These are phyloP conservation scores for Emydoidea blandingii DNA, from an alignment of 2,797 vertebrate species.

Conservation along the genomic window DNA sequence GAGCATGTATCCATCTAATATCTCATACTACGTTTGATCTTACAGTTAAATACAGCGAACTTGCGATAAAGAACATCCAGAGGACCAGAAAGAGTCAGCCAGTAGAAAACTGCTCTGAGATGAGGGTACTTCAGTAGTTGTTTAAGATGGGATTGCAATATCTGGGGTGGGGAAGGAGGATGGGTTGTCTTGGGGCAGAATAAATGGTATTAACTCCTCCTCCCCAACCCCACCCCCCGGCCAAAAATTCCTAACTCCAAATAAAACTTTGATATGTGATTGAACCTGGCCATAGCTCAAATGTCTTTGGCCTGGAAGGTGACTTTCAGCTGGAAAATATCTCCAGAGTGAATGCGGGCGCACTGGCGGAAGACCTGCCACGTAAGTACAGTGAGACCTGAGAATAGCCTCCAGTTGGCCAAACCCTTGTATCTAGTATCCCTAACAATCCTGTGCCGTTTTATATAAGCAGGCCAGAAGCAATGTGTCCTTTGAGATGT, in stretches of 20 bases:
- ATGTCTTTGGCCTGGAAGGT: background rate
- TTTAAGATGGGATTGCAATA: background rate
- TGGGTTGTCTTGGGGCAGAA: background rate
- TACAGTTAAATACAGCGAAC: background rate
- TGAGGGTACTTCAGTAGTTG: background rate
- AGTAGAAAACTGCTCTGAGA: background rate
- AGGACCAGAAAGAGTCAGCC: background rate
- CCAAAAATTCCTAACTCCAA: background rate
- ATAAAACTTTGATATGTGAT: accelerated
- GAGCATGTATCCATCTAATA: background rate
- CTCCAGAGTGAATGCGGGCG: accelerated
- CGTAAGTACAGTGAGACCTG: accelerated
- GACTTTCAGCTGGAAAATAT: accelerated
- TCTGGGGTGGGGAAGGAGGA: accelerated
- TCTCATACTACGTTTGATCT: accelerated
- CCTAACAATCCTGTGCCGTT: conserved; percentile 18
- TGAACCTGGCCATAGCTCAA: accelerated
- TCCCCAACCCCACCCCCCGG: accelerated
- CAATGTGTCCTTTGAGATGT: conserved; percentile 28
- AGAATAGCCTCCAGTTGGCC: background rate
- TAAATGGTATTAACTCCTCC: background rate
- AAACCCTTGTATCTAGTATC: conserved; percentile 25
- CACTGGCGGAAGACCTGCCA: accelerated
- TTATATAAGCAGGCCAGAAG: background rate
- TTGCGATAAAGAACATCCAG: background rate